These are phyloP conservation scores for Lutraria rhynchaena DNA, from an alignment of 1,140 invertebrate genomes.

Conservation along the genomic window DNA sequence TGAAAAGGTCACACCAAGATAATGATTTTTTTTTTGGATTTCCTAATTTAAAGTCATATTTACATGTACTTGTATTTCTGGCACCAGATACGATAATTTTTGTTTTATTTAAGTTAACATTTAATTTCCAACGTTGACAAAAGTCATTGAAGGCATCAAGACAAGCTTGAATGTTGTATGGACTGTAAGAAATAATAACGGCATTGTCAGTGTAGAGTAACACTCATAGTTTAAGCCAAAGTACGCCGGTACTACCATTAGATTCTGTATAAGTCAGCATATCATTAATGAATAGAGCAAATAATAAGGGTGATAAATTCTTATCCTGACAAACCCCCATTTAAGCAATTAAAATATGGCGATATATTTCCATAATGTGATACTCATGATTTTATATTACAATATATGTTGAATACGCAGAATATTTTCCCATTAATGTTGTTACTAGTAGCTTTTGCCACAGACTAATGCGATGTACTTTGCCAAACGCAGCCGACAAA, in stretches of 20 bases:
- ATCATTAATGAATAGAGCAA: conserved; percentile 26
- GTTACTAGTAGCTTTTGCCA: conserved; percentile 23
- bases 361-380: conserved; percentile 5
- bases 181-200: conserved; percentile 11
- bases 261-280: background rate
- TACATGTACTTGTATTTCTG: background rate
- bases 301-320: no score
- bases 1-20: background rate
- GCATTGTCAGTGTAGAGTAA: conserved; percentile 26
- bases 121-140: background rate
- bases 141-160: background rate
- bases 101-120: background rate
- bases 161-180: background rate
- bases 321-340: background rate
- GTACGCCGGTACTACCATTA: background rate
- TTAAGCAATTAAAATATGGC: conserved; percentile 3
- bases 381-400: conserved; percentile 22
- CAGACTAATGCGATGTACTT: conserved; percentile 4
- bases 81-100: conserved; percentile 9
- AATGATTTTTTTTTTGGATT: background rate
- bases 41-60: conserved; percentile 8
- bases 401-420: background rate
- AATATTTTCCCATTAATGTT: background rate
- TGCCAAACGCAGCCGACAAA: no score
- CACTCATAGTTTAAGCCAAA: conserved; percentile 7